phyloP scores from a whole-genome alignment of 2,797 vertebrate genomes.

The Anniella stebbinsi region DNA sequence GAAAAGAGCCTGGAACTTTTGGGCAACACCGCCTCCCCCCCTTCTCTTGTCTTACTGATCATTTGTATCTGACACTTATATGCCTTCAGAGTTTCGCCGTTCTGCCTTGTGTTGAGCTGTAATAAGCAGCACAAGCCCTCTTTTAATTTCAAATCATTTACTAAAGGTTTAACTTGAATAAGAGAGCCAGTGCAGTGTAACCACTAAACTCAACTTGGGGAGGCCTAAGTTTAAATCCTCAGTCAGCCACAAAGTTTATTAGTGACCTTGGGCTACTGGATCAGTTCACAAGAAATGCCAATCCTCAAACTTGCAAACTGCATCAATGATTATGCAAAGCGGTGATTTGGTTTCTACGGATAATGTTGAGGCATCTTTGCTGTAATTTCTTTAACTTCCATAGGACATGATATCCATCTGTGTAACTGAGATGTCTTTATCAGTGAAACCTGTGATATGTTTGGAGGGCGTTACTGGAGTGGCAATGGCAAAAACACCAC shows the following conservation, averaged over 20 bases:
- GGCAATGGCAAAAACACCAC: neutral
- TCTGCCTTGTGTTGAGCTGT: conserved; percentile 30
- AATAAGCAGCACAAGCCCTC: conserved; percentile 4
- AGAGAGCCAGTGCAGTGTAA: neutral
- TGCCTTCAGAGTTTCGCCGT: conserved; percentile 17
- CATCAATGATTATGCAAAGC: neutral
- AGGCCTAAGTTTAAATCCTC: neutral
- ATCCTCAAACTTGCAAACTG: neutral
- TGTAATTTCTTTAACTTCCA: neutral
- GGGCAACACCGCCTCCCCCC: too few relatives aligned
- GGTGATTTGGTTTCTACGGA: neutral
- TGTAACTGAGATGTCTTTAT: conserved; percentile 30
- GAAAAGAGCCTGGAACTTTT: too few relatives aligned
- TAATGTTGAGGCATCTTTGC: neutral
- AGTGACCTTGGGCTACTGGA: neutral
- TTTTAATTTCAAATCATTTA: conserved; percentile 7
- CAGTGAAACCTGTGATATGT: neutral
- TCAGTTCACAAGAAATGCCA: neutral
- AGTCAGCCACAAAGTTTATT: neutral
- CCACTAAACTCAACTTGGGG: neutral
- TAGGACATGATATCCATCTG: neutral
- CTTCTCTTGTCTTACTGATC: conserved; percentile 8
- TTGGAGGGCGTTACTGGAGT: conserved; percentile 27
- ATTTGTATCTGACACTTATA: conserved; percentile 26
- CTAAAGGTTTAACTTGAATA: conserved; percentile 25